Conservation (phyloP, 1,140 invertebrate species). For the Drosophila murphyi region DNA sequence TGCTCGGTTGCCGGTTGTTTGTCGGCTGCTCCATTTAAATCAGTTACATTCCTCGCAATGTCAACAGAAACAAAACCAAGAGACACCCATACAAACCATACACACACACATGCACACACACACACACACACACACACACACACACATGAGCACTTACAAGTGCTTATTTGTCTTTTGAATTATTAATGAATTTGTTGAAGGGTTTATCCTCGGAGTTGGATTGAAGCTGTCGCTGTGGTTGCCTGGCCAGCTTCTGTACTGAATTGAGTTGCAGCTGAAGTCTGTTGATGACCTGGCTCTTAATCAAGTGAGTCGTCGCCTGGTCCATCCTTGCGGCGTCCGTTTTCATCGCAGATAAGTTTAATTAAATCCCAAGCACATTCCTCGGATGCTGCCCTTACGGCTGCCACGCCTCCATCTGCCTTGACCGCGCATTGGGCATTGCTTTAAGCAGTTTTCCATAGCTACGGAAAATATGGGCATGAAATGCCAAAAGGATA, state of each 20-base stretch:
- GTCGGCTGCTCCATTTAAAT: conserved; percentile 75
- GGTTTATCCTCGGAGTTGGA: conserved; percentile 13
- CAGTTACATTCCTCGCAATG: conserved; percentile 61
- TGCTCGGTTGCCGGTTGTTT: conserved; percentile 46
- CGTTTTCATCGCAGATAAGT: conserved; percentile 58
- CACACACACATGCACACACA: conserved; percentile 6
- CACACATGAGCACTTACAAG: conserved; percentile 28
- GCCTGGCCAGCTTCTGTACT: conserved; percentile 8
- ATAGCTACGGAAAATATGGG: conserved; percentile 20
- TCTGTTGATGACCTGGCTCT: conserved; percentile 51
- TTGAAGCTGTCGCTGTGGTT: background rate
- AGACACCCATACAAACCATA: conserved; percentile 17
- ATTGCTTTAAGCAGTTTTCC: conserved; percentile 62
- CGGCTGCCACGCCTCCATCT: conserved; percentile 20
- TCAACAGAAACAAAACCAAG: conserved; percentile 44
- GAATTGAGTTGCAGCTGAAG: conserved; percentile 17
- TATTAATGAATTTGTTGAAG: conserved; percentile 64
- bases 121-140: background rate
- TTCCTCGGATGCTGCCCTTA: conserved; percentile 16
- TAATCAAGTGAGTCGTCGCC: conserved; percentile 57
- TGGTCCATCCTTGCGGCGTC: conserved; percentile 1
- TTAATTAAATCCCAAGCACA: conserved; percentile 69
- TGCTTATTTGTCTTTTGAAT: conserved; percentile 69
- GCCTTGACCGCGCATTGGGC: conserved; percentile 20
- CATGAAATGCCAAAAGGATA: conserved; percentile 8